These are phyloP conservation scores for Entomyzon cyanotis DNA, from an alignment of 2,113 vertebrate species.

Conservation along the genomic window DNA sequence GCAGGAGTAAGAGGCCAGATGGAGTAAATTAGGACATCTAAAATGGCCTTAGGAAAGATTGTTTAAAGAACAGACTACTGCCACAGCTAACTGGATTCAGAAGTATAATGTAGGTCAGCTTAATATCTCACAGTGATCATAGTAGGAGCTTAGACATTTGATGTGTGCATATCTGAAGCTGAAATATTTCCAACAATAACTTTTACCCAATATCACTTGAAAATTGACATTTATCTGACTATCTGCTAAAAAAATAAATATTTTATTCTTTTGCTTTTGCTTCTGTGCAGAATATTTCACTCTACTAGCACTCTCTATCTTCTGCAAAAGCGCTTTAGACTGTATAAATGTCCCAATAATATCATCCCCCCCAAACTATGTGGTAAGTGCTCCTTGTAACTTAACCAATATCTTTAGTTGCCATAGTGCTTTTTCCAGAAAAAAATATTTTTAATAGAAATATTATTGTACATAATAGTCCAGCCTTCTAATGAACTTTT, in stretches of 20 bases:
- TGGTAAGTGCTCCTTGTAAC: not conserved
- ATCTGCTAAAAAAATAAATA: not conserved
- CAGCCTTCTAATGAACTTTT: not conserved
- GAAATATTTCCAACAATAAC: not conserved
- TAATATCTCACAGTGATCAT: not conserved
- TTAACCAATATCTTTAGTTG: not conserved
- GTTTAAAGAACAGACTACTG: not conserved
- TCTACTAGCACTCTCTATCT: not conserved
- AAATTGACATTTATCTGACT: not conserved
- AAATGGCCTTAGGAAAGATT: not conserved
- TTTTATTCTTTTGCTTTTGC: not conserved
- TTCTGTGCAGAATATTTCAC: not conserved
- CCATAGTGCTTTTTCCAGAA: not conserved
- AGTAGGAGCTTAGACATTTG: not conserved
- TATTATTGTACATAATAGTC: not conserved
- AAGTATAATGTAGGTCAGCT: not conserved
- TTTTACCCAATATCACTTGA: not conserved
- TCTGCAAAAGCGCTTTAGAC: not conserved
- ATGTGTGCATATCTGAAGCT: not conserved
- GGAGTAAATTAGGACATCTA: constrained; percentile 3
- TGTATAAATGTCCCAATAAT: not conserved
- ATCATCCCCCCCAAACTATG: not conserved
- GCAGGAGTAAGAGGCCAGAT: not conserved
- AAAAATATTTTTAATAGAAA: not conserved
- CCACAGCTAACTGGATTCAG: not conserved